phyloP scores from a whole-genome alignment of 1,140 invertebrate genomes.

The Leptoteleia sp. region DNA sequence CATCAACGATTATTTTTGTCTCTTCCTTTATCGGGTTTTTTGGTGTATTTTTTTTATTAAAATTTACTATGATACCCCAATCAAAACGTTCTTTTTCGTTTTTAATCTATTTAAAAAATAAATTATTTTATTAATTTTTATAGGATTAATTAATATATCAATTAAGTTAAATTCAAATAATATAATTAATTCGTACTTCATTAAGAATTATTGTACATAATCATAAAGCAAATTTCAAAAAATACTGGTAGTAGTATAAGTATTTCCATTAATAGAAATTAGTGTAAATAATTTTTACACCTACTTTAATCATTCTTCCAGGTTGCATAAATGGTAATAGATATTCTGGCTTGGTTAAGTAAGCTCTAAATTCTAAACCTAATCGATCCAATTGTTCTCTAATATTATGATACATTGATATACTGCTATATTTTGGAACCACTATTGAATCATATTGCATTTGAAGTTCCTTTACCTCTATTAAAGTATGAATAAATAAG shows the following conservation, averaged over 20 bases:
- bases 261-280: no score
- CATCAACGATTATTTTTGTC: conserved; percentile 88
- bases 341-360: conserved; percentile 93
- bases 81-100: conserved; percentile 94
- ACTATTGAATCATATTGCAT: conserved; percentile 84
- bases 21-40: conserved; percentile 84
- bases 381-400: conserved; percentile 90
- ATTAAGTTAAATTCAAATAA: no score
- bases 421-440: conserved; percentile 88
- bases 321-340: conserved; percentile 96
- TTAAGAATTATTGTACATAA: no score
- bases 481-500: conserved; percentile 55
- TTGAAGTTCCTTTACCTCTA: conserved; percentile 89
- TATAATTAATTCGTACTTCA: no score
- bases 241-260: no score
- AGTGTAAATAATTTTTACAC: no score
- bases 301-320: conserved; percentile 94
- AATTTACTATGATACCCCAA: conserved; percentile 98
- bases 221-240: no score
- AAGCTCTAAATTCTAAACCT: conserved; percentile 87
- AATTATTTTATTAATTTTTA: conserved; percentile 20
- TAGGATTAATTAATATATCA: no score
- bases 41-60: conserved; percentile 88
- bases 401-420: conserved; percentile 92
- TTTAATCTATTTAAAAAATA: conserved; percentile 85